Evolutionary conservation across 2,113 vertebrate genomes (phyloP), one percentile per base, ranked within the genome.

Genomic region (Calidris pygmaea): DNA sequence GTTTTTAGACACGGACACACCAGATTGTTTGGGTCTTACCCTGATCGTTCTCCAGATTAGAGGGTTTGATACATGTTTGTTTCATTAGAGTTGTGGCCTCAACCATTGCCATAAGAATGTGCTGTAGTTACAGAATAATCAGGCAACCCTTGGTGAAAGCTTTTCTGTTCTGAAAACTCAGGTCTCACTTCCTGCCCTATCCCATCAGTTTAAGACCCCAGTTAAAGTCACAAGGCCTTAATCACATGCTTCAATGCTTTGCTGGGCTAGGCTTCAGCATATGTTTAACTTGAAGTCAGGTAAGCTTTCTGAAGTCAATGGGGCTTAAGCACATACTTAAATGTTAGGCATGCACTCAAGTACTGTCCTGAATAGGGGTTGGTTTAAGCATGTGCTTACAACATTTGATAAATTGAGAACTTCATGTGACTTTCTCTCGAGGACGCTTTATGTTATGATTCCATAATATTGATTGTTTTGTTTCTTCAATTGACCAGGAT

Each of bases 291-390:
- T 88, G 75, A 85, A 96, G 90, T 91, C 91, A 94, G 77, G 89
- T 96, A 92, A 85, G 91, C 89, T 92, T 87, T 95, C 83, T 87
- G 80, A 95, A 96, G 80, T 94, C 95, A 95, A 63, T 94, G 84
- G 87, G 87, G 41, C 91, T 96, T 91, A 96, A 94, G 95, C 94
- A 93, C 87, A 83, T 92, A 87, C 92, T 96, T 92, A 72, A 92
- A 92, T 55, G 87, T 96, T 85, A 95, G 96, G 96, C 96, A 96
- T 93, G 89, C 89, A 77, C 87, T 97, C 74, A 76, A 95, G 63
- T 94, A 30, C 78, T 95, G 89, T 76, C 84, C 94, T 83, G 90
- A 96, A 55, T 50, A 95, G 74, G 89, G 80, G 30, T 10, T 89
- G 93, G 50, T 59, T 91, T 79, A 76, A 91, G 93, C 74, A 80